Evolutionary conservation across 2,797 vertebrate species (phyloP).

Genomic region (Anguilla megastoma): DNA sequence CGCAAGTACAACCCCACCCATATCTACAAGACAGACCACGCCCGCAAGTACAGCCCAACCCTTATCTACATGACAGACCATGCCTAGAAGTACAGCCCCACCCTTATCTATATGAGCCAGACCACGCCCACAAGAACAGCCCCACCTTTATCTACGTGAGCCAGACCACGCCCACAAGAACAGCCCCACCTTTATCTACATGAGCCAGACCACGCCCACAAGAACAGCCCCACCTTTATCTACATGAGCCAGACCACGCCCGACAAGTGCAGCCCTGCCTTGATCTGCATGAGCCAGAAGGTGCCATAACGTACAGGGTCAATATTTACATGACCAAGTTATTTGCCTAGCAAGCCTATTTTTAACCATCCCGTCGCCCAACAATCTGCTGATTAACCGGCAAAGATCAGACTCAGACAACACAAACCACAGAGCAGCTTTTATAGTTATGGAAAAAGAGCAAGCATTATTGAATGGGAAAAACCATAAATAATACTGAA

Average conservation of each 20-base stretch:
- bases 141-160: neutral
- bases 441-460: neutral
- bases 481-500: neutral
- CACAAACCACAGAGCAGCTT: neutral
- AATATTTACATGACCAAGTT: conserved; percentile 67
- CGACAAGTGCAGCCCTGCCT: neutral
- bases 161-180: neutral
- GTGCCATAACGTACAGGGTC: conserved; percentile 55
- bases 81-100: too few species aligned
- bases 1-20: too few species aligned
- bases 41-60: too few species aligned
- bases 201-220: conserved; percentile 39
- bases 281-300: conserved; percentile 54
- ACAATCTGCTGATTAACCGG: neutral
- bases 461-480: neutral
- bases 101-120: too few species aligned
- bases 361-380: conserved; percentile 50
- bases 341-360: conserved; percentile 54
- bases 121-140: too few species aligned
- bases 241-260: neutral
- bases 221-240: neutral
- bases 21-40: too few species aligned
- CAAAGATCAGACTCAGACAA: neutral
- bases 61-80: too few species aligned
- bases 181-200: conserved; percentile 38